Percentiles rank a stretch among this genome's conserved stretches.
These are phyloP conservation scores for Smutsia gigantea DNA, from an alignment of 2,797 vertebrate genomes.

Conservation along the genomic window DNA sequence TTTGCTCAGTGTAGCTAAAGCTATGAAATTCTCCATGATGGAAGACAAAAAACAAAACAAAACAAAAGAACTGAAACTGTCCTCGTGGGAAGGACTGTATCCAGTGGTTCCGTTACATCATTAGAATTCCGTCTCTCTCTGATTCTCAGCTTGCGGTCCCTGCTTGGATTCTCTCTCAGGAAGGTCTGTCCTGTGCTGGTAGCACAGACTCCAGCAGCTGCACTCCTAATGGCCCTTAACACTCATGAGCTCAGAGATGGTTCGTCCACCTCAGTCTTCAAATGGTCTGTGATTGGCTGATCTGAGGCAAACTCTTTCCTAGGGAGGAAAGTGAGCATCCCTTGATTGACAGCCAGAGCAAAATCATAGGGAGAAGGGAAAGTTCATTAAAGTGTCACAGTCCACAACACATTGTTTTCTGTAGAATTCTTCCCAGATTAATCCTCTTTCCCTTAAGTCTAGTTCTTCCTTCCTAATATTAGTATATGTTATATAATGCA, in stretches of 20 bases:
- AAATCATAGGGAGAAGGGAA: background rate
- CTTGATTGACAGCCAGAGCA: background rate
- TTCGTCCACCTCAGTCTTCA: background rate
- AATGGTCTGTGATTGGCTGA: background rate
- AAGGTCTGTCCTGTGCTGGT: background rate
- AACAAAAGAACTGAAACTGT: background rate
- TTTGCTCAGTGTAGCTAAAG: background rate
- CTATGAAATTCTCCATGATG: background rate
- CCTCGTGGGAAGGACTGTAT: background rate
- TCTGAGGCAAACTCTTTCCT: background rate
- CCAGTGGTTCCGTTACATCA: accelerated
- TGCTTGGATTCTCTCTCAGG: background rate
- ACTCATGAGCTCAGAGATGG: background rate
- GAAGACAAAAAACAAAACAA: background rate
- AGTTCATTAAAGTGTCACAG: background rate
- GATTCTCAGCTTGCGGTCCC: background rate
- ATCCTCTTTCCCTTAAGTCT: background rate
- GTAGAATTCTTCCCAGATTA: background rate
- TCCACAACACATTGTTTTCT: background rate
- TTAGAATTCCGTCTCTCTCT: background rate
- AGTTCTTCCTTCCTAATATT: background rate
- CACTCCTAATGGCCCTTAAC: background rate
- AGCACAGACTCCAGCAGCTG: background rate
- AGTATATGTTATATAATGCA: background rate
- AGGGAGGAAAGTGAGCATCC: background rate